Conservation (phyloP, 2,113 vertebrate species). For the Balaeniceps rex region DNA sequence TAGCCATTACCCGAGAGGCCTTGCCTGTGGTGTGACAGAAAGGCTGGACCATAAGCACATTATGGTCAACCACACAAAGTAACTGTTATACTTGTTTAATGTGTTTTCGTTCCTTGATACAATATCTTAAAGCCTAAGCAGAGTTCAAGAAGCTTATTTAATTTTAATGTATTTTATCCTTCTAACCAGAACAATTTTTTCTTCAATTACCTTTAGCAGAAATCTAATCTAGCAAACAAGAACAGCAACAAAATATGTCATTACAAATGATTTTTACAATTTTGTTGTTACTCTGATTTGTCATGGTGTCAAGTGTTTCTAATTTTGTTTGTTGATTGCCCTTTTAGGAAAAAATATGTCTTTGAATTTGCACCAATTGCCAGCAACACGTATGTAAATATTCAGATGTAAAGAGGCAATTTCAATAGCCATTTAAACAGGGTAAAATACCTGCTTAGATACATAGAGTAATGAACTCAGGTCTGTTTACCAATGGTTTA, state of each 20-base stretch:
- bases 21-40: not conserved
- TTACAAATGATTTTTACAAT: conserved; percentile 49
- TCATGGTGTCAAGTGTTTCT: conserved; percentile 16
- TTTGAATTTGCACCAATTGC: not conserved
- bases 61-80: not conserved
- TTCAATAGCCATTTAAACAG: conserved; percentile 2
- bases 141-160: conserved; percentile 28
- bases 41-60: not conserved
- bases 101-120: not conserved
- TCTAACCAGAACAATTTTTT: conserved; percentile 50
- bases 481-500: conserved; percentile 3
- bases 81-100: not conserved
- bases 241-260: conserved; percentile 44
- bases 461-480: conserved; percentile 6
- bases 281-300: conserved; percentile 36
- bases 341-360: not conserved
- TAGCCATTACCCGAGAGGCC: not conserved
- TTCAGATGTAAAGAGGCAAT: not conserved
- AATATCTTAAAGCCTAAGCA: not conserved
- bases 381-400: not conserved
- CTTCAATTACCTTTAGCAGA: conserved; percentile 52
- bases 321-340: conserved; percentile 23
- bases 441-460: not conserved
- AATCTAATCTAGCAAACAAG: conserved; percentile 50
- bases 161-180: conserved; percentile 40